phyloP scores from a whole-genome alignment of 1,140 invertebrate species.

The Brachionus manjavacas region DNA sequence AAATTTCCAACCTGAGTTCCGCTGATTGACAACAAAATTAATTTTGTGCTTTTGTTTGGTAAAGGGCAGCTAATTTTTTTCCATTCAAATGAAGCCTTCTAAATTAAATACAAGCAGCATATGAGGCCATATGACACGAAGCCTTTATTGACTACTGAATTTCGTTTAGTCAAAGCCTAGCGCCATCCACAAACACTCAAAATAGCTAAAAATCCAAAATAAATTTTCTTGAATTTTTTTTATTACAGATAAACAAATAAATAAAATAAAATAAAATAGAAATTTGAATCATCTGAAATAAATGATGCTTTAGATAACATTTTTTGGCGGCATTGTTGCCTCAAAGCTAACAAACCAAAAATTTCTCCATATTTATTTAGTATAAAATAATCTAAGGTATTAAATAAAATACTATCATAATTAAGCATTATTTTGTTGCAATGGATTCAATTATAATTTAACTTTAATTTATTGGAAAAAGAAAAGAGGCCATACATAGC shows the following conservation, averaged over 20 bases:
- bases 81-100: background rate
- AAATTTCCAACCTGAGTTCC: no score
- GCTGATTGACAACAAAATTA: background rate
- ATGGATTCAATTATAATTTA: background rate
- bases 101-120: background rate
- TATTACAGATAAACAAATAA: no score
- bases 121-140: background rate
- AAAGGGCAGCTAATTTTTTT: background rate
- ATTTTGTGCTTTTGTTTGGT: background rate
- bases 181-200: background rate
- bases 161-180: background rate
- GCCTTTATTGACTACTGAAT: background rate
- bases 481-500: background rate
- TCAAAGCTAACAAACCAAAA: background rate
- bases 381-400: background rate
- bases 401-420: background rate
- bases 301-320: background rate
- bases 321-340: background rate
- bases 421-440: background rate
- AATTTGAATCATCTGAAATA: background rate
- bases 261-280: no score
- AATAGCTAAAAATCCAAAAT: no score
- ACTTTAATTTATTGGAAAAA: background rate
- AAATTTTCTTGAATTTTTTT: no score
- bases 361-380: background rate